These are phyloP conservation scores for Gonocerus acuteangulatus DNA, from an alignment of 2,888 invertebrate species.

Conservation along the genomic window DNA sequence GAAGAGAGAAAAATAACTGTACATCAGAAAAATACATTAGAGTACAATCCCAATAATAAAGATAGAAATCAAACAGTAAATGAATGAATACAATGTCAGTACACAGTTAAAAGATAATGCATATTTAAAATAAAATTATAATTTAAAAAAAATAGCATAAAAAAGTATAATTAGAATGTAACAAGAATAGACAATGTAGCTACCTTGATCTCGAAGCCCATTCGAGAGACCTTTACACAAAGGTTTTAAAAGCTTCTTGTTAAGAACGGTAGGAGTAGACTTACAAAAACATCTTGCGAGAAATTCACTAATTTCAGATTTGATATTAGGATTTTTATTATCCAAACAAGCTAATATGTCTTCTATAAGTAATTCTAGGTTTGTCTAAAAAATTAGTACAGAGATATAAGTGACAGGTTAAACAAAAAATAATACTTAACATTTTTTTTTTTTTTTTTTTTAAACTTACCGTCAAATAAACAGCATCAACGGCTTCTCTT, in stretches of 20 bases:
- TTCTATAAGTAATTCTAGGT: constrained; percentile 74
- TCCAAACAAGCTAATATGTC: constrained; percentile 77
- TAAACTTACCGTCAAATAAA: constrained; percentile 64
- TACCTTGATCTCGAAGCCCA: constrained; percentile 66
- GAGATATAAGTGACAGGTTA: background rate
- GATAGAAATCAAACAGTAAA: too few species aligned
- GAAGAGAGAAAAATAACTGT: too few species aligned
- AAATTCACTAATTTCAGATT: constrained; percentile 78
- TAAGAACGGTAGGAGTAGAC: constrained; percentile 71
- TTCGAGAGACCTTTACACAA: constrained; percentile 71
- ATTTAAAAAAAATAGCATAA: too few species aligned
- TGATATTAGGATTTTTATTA: constrained; percentile 85
- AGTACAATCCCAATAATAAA: too few species aligned
- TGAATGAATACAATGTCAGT: too few species aligned
- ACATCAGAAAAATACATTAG: too few species aligned
- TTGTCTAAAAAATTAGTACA: constrained; percentile 54
- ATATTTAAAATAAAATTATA: too few species aligned
- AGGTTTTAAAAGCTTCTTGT: constrained; percentile 83
- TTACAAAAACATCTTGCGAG: constrained; percentile 73
- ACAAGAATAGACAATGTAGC: too few species aligned
- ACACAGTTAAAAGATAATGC: too few species aligned
- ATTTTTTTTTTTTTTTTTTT: background rate
- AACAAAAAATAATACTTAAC: background rate
- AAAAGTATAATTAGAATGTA: too few species aligned
- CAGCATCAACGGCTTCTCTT: constrained; percentile 83